Evolutionary conservation across 2,113 vertebrate genomes (phyloP).

Genomic region (Stigmatopora nigra): DNA sequence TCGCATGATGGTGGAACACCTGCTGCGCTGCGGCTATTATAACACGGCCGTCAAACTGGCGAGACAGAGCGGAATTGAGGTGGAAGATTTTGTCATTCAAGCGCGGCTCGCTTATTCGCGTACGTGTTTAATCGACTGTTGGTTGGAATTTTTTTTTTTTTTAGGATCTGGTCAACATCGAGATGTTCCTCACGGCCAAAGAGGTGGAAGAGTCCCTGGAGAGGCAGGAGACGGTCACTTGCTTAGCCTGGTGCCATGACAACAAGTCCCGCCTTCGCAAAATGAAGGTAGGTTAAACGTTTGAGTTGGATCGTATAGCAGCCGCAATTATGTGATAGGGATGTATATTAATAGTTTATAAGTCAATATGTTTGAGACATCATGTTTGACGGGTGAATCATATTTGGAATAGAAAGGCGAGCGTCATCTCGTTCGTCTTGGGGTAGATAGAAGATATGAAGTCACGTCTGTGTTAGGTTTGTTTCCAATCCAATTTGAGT

Average conservation of each 20-base stretch:
- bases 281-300: conserved; percentile 89
- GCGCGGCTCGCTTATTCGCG: background rate
- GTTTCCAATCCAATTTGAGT: background rate
- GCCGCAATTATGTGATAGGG: background rate
- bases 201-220: conserved; percentile 98
- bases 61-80: conserved; percentile 94
- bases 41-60: conserved; percentile 95
- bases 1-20: conserved; percentile 98
- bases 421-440: background rate
- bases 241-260: conserved; percentile 97
- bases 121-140: background rate
- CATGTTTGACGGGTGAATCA: background rate
- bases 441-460: background rate
- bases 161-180: conserved; percentile 97
- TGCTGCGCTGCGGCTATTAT: conserved; percentile 95
- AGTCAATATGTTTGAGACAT: background rate
- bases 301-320: background rate
- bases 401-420: background rate
- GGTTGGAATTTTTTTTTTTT: background rate
- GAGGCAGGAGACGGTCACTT: conserved; percentile 93
- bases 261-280: conserved; percentile 98
- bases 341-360: background rate
- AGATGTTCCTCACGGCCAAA: conserved; percentile 99
- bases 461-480: background rate
- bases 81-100: conserved; percentile 34